Evolutionary conservation across 1,140 invertebrate species (phyloP), one percentile per base, ranked within the genome.

Genomic region (Metaphire vulgaris): DNA sequence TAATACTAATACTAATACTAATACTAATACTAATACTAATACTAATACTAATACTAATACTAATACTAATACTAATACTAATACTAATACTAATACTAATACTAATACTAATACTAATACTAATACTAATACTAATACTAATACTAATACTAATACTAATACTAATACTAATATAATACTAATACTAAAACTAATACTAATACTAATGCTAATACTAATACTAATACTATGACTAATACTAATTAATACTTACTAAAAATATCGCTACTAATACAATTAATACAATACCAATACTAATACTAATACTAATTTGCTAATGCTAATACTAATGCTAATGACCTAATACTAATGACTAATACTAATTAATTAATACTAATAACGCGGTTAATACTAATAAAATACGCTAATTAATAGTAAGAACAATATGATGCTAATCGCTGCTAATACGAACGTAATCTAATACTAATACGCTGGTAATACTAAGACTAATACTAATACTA

Each of bases 61-160:
- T n/a, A n/a, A n/a, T n/a, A n/a, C n/a, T n/a, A n/a, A n/a, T n/a
- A n/a, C n/a, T n/a, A n/a, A n/a, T n/a, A n/a, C n/a, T n/a, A n/a
- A n/a, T n/a, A n/a, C n/a, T n/a, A n/a, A n/a, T n/a, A n/a, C n/a
- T n/a, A n/a, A n/a, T n/a, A n/a, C n/a, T n/a, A n/a, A n/a, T n/a
- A n/a, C n/a, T n/a, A n/a, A n/a, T n/a, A n/a, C n/a, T n/a, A n/a
- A n/a, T n/a, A n/a, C n/a, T n/a, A n/a, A n/a, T n/a, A n/a, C n/a
- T n/a, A n/a, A n/a, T n/a, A n/a, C n/a, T n/a, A n/a, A n/a, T n/a
- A n/a, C n/a, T n/a, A n/a, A n/a, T n/a, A 56, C 41, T 56, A 56
- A 56, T 56, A 56, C 41, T 56, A 56, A 56, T 56, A 56, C 41
- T 56, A 56, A 56, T 56, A 56, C 41, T 56, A 56, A 56, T 56